Base-by-base conservation (phyloP, 2,113 vertebrate species). In the Pteruthius melanotis region DNA sequence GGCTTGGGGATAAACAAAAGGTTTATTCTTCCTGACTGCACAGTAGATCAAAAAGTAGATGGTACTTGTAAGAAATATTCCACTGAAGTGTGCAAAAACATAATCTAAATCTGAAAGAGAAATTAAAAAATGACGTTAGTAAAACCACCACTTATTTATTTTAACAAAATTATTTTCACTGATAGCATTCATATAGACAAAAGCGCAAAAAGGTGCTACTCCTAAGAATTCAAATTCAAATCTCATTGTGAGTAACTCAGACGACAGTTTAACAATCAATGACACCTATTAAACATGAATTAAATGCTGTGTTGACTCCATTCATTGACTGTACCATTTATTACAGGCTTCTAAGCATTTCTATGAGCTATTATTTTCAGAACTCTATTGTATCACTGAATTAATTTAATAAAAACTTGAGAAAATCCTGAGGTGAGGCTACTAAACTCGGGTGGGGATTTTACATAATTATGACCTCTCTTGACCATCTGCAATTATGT, bases 1-100 rank as follows among this genome's bases (percentile, higher is more conserved):
- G 50, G 96, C 98, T 97, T 98, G 93, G 54, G 98, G 97, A 93
- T 98, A 99, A 71, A 99, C 69, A 21, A 95, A 98, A 22, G 98
- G 99, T 31, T 89, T 98, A 96, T 98, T 99, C 93, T 98, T 99
- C 98, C 97, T 99, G 75, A 89, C 91, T 45, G 97, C 93, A 74
- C 98, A 99, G 94, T 99, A 99, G 57, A 98, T 97, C 65, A 98
- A 81, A 91, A 99, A 99, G 94, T 99, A 99, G 52, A 99, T 14
- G 0, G 98, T 98, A 92, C 99, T 99, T 22, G 98, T 97, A 49
- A 99, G 86, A 94, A 99, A 99, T 94, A 99, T 99, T 39, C 99
- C 99, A 26, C 97, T 98, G 85, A 98, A 98, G 78, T 99, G 98
- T 21, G 98, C 98, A 90, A 98, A 98, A n/a, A 99, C 97, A 37